Base-by-base conservation (phyloP, 2,888 invertebrate species). In the Troglohyphantes excavatus region DNA sequence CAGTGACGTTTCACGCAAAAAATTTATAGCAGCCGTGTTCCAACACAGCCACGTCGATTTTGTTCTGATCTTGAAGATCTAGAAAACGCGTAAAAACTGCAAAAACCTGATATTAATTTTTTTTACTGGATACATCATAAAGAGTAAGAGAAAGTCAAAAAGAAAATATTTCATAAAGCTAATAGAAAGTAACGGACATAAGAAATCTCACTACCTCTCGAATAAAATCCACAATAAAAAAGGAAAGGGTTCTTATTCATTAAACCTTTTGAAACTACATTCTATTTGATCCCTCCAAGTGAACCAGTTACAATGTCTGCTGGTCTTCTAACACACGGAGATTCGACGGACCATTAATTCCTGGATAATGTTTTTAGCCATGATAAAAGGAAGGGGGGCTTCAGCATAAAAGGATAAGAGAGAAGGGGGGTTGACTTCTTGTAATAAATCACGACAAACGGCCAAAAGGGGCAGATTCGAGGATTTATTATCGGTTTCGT, bases 341-440 rank as follows among this genome's bases (percentile, higher is more conserved):
- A 53, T 53, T 53, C 53, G 53, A 17, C 53, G 53, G 53, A 53
- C 53, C 53, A 53, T 53, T 53, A 53, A 53, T 53, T 53, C 17
- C 53, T 13, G 53, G 53, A 53, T 53, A 53, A 53, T 53, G 53
- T 53, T 53, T 53, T 53, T 53, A 53, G 53, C n/a, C 53, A 53
- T 53, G 53, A 53, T 53, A 53, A 53, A 33, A 53, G 53, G 17
- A 53, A 53, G n/a, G n/a, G n/a, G 39, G 39, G 13, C 13, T 39
- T 39, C 13, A 53, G 7, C 17, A 53, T 53, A n/a, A 53, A 53
- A 53, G n/a, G 53, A 13, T 13, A 39, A 39, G 39, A 39, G 39
- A 53, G 53, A 13, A 53, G 3, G 2, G n/a, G 53, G n/a, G 6
- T n/a, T 9, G 17, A 9, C n/a, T 39, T 13, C 2, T 9, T n/a